phyloP scores from a whole-genome alignment of 2,888 invertebrate species.

The Clostera curtula region DNA sequence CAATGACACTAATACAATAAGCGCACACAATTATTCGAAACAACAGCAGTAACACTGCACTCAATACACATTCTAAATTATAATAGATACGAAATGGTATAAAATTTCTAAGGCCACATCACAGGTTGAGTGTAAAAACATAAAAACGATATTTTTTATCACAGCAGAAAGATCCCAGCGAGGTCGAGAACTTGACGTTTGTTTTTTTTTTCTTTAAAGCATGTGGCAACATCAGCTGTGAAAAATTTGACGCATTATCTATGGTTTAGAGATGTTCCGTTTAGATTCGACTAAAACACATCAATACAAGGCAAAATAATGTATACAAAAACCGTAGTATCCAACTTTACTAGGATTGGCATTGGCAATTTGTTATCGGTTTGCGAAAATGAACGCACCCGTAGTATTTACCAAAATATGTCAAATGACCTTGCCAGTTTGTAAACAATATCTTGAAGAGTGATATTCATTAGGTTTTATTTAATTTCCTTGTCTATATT shows the following conservation, averaged over 20 bases:
- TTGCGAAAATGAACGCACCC: conserved; percentile 29
- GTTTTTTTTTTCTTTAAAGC: conserved; percentile 17
- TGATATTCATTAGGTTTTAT: conserved; percentile 58
- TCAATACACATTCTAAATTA: conserved; percentile 63
- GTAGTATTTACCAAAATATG: conserved; percentile 56
- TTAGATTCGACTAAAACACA: conserved; percentile 15
- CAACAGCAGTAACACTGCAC: conserved; percentile 43
- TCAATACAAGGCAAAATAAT: too few species aligned
- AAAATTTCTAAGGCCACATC: conserved; percentile 54
- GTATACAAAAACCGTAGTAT: too few species aligned
- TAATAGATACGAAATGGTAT: conserved; percentile 33
- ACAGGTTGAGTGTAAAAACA: conserved; percentile 49
- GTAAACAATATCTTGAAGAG: conserved; percentile 80
- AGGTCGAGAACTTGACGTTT: conserved; percentile 46
- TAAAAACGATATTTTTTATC: conserved; percentile 52
- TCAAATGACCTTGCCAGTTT: conserved; percentile 84
- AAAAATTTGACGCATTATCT: conserved; percentile 5
- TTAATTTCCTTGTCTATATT: conserved; percentile 67
- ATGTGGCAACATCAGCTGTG: conserved; percentile 17
- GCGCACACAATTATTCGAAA: conserved; percentile 46
- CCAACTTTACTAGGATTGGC: too few species aligned
- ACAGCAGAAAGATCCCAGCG: conserved; percentile 34
- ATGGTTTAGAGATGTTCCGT: conserved; percentile 19
- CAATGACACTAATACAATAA: conserved; percentile 60
- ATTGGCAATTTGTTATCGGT: too few species aligned